Evolutionary conservation across 2,888 invertebrate species (phyloP), one percentile per base, ranked within the genome.

Genomic region (Cryptus armator): DNA sequence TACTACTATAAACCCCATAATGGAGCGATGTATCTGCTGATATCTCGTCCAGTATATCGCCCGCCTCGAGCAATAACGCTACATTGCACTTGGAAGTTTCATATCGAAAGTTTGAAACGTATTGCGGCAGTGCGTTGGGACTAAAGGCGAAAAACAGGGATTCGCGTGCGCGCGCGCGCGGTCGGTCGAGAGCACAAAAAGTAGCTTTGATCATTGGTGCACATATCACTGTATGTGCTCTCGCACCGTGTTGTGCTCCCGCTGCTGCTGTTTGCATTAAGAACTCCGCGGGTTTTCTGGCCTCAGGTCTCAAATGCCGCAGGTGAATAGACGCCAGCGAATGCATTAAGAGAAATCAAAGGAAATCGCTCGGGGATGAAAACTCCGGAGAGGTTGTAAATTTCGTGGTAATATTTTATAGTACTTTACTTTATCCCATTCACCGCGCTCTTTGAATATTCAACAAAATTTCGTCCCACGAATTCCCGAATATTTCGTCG

Each of bases 201-300:
- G 68, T 86, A 75, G 87, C 90, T 90, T 90, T 89, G 89, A 90
- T 90, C 90, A 84, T 84, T 83, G 70, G 74, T 43, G 44, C 46
- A 59, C 68, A 44, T 66, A 43, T 59, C 51, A 43, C 44, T 19
- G 24, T 43, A 32, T 62, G n/a, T 53, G n/a, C 46, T 53, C 67
- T 72, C 37, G 46, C 29, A 6, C 43, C 14, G 53, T 48, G 59
- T 29, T 62, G 37, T 37, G 51, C 51, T 78, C 24, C 19, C 29
- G 74, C 37, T 32, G 67, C 37, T 46, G 19, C 16, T 75, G 32
- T 48, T 37, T 62, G 70, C 56, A 7, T 53, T 9, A 3, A 24
- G 37, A n/a, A 48, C 48, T 51, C 48, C 46, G 44, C 66, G 44
- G n/a, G 67, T 16, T 72, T 66, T 56, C 66, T 12, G 71, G 72